Evolutionary conservation across 2,113 vertebrate genomes (phyloP), one percentile per base, ranked within the genome.

Genomic region (Psittacus erithacus): DNA sequence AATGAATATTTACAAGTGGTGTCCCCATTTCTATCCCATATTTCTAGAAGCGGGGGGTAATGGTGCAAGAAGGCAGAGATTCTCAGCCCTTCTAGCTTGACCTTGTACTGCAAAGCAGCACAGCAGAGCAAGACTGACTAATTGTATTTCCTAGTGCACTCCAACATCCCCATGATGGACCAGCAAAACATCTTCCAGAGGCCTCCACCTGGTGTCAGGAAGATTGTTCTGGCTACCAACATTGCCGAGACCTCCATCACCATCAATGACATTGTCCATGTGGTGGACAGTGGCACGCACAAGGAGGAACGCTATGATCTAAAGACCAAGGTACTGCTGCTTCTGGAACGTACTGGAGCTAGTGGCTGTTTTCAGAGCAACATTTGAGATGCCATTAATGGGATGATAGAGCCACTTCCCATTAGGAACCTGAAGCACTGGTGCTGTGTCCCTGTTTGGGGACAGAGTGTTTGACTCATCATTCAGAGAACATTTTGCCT

Each of bases 231-330:
- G 80, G 98, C 99, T 75, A 99, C 99, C 78, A 99, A 99, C 96
- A 99, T 99, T 1, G 99, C 99, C 0, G 99, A 99, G 97, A 99
- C 99, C 10, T 99, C 99, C 65, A 98, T 99, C 97, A 99, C 99
- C 27, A 98, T 99, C 82, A 98, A 99, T 1, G 99, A 99, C 95
- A 99, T 99, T 0, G 99, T 99, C n/a, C 99, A 99, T 1, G 99
- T 99, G 73, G 99, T 99, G 92, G 99, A 99, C 95, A 97, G 98
- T 0, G 99, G 99, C 65, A 98, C 98, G 38, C 99, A 99, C 91
- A 99, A 99, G 92, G 99, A 99, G 97, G 99, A 99, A 43, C 98
- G 98, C 96, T 99, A 99, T 6, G 99, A 99, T 93, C 97, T 98
- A 2, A 98, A 98, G 88, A 99, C 99, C 67, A 99, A 99, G 98